Conservation (phyloP, 2,113 vertebrate species). For the Salvelinus namaycush region DNA sequence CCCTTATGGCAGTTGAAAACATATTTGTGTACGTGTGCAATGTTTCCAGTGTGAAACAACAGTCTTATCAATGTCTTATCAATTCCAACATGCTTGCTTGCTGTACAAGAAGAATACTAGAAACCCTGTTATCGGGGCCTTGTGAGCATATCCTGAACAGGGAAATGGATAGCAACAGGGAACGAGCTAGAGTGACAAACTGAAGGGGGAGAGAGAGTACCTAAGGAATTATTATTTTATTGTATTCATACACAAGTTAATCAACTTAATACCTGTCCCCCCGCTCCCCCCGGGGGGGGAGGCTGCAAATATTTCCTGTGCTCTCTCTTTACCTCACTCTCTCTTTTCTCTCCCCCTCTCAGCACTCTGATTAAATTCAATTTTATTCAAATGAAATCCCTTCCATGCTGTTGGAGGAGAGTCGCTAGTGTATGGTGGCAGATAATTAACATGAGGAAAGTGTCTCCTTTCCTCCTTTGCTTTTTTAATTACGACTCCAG, state of each 20-base stretch:
- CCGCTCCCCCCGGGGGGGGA: conserved; percentile 29
- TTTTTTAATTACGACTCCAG: conserved; percentile 20
- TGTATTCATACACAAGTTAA: conserved; percentile 33
- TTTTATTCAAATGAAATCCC: conserved; percentile 63
- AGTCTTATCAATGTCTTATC: background rate
- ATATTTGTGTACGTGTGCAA: background rate
- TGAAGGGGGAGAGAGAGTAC: background rate
- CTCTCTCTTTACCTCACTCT: background rate
- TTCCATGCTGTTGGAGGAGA: conserved; percentile 20
- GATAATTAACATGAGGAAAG: conserved; percentile 40
- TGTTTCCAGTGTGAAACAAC: background rate
- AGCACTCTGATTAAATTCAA: conserved; percentile 54
- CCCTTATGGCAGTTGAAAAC: background rate
- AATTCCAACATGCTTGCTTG: background rate
- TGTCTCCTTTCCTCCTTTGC: conserved; percentile 20
- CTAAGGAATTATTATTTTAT: conserved; percentile 1
- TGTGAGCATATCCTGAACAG: no score
- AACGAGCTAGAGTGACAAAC: background rate
- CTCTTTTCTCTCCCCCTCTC: conserved; percentile 14
- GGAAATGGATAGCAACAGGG: background rate
- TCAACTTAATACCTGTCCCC: conserved; percentile 36
- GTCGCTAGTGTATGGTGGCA: conserved; percentile 14
- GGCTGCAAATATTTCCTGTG: conserved; percentile 35
- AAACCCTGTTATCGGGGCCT: no score
- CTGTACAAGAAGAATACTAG: no score